Percentiles rank a stretch among this genome's conserved stretches.
Evolutionary conservation across 2,797 vertebrate genomes (phyloP).

Genomic region (Lateolabrax maculatus): DNA sequence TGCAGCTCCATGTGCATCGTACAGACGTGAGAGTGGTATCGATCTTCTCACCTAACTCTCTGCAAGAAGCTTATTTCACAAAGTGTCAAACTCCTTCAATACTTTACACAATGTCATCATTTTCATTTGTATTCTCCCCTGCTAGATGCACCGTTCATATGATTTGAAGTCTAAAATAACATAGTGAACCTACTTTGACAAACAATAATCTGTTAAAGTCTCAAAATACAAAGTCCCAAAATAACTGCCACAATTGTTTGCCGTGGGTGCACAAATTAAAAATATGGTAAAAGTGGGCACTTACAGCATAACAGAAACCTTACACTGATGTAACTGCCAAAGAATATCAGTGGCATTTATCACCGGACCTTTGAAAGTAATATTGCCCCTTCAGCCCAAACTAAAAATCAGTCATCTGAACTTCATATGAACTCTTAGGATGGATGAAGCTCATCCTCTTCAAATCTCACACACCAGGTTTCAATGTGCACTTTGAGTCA

Average conservation of each 20-base stretch:
- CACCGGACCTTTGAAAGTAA: background rate
- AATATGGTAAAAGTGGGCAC: background rate
- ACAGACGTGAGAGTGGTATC: background rate
- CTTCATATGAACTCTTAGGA: constrained; percentile 49
- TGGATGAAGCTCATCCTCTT: constrained; percentile 24
- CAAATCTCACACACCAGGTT: constrained; percentile 28
- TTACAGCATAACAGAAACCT: background rate
- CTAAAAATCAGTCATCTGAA: constrained; percentile 33
- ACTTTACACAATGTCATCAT: background rate
- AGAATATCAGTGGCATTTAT: background rate
- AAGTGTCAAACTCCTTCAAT: background rate
- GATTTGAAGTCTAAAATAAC: background rate
- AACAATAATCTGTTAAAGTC: background rate
- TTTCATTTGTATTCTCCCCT: background rate
- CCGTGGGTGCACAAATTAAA: background rate
- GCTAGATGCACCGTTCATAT: background rate
- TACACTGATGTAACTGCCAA: background rate
- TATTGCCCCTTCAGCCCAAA: background rate
- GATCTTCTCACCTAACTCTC: background rate
- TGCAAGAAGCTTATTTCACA: background rate
- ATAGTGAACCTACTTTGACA: background rate
- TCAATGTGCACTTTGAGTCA: constrained; percentile 29
- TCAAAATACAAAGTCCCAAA: background rate
- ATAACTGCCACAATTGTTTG: background rate
- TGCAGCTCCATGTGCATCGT: background rate